Base-by-base conservation (phyloP, 2,113 vertebrate genomes). In the Gymnocephalus cernua region DNA sequence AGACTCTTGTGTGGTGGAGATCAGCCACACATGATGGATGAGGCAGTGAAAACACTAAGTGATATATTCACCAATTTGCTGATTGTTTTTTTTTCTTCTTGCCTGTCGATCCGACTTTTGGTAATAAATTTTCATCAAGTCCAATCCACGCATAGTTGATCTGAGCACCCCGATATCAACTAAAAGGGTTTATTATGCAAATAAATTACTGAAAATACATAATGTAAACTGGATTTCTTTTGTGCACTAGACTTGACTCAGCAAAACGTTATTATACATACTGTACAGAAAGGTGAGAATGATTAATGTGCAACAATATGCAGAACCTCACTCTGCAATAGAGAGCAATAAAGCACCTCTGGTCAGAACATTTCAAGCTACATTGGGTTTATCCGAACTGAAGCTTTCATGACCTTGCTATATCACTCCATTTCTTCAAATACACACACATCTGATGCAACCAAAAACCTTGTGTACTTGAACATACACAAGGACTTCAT, bases 81-180 rank as follows among this genome's bases (percentile, higher is more conserved):
- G 56, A 76, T 76, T 76, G 44, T 21, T 23, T 59, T 65, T 45
- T 45, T 23, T 25, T 41, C n/a, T n/a, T 41, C 8, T 50, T 54
- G 57, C 16, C 47, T 19, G 56, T 45, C 10, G 50, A 72, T 53
- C 54, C 5, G 18, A 38, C 41, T 56, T 73, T 69, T 72, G 79
- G 29, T 68, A 58, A 66, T 65, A 35, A 54, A 77, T 83, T 79
- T 35, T 56, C 23, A 73, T 76, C 23, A 15, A 32, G 41, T 63
- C 21, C 11, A 62, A 35, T 21, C 12, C 13, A 45, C 21, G 3
- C 23, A 44, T 15, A 45, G 8, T 63, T 4, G 1, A 62, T 53
- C 0, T 2, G 8, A 47, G 10, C 53, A 48, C n/a, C 27, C 51
- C 19, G 25, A 81, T 12, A 51, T 19, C n/a, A 58, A 45, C 50